A percentile compares a stretch with the other conserved stretches of the same genome.
Evolutionary conservation across 2,888 invertebrate species (phyloP).

Genomic region (Philaethria dido): DNA sequence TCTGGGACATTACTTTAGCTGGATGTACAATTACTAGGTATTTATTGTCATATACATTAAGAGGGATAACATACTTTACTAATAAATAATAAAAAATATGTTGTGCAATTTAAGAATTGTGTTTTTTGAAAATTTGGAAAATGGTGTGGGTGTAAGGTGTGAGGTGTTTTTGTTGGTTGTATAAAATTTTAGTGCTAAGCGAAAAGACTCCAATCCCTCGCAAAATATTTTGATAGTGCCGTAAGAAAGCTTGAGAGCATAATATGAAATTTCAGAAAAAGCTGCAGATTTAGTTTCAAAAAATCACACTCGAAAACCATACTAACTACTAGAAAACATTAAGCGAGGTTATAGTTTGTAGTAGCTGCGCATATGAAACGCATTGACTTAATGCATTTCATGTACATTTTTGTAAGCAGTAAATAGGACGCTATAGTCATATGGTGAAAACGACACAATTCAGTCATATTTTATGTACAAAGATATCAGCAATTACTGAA

Average conservation of each 20-base stretch:
- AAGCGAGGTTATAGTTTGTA: slow-evolving; percentile 77
- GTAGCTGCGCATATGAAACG: slow-evolving; percentile 61
- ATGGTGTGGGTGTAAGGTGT: slow-evolving; percentile 14
- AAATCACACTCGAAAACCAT: slow-evolving; percentile 77
- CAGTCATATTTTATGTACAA: neutral
- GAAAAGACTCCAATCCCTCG: slow-evolving; percentile 43
- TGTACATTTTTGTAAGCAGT: slow-evolving; percentile 66
- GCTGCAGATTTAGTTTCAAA: slow-evolving; percentile 70
- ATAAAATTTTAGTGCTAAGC: slow-evolving; percentile 40
- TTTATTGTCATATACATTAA: neutral
- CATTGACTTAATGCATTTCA: slow-evolving; percentile 63
- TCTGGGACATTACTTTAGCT: slow-evolving; percentile 16
- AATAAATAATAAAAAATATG: slow-evolving; percentile 12
- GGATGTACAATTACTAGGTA: neutral
- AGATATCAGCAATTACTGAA: neutral
- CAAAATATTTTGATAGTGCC: slow-evolving; percentile 42
- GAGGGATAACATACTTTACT: slow-evolving; percentile 6
- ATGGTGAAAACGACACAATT: slow-evolving; percentile 46
- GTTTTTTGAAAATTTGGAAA: neutral
- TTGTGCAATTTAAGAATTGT: slow-evolving; percentile 26
- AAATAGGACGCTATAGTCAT: slow-evolving; percentile 54
- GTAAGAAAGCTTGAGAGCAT: slow-evolving; percentile 63
- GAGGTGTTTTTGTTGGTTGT: slow-evolving; percentile 21
- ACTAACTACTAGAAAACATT: slow-evolving; percentile 76
- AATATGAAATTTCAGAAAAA: slow-evolving; percentile 66